phyloP scores from a whole-genome alignment of 2,113 vertebrate species.

The Oreotrochilus melanogaster region DNA sequence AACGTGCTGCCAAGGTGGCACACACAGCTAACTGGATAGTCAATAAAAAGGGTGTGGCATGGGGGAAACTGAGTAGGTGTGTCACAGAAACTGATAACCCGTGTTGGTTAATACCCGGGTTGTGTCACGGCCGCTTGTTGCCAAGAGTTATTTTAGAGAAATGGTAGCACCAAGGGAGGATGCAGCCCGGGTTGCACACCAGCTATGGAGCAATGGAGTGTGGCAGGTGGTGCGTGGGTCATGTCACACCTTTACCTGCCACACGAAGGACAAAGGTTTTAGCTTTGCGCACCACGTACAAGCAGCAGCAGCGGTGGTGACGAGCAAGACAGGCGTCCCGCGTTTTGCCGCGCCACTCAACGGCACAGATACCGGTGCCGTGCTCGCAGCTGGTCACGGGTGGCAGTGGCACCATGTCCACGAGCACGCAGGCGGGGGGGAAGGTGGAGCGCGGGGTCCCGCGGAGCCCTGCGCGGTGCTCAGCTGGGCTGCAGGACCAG shows the following conservation, averaged over 20 bases:
- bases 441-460: no score
- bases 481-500: no score
- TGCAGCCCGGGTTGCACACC: rapidly evolving
- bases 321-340: rapidly evolving
- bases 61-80: background rate
- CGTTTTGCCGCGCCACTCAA: background rate
- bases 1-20: rapidly evolving
- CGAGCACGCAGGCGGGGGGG: no score
- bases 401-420: rapidly evolving
- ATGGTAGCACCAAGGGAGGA: rapidly evolving
- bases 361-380: no score
- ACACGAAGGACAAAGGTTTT: background rate
- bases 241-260: background rate
- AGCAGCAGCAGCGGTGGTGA: background rate
- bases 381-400: rapidly evolving
- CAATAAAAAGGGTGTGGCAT: background rate
- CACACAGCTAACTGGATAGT: background rate
- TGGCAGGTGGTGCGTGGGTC: background rate
- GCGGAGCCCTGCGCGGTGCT: no score
- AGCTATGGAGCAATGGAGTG: rapidly evolving
- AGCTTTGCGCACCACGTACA: rapidly evolving
- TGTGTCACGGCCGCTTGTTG: background rate
- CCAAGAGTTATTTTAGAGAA: background rate
- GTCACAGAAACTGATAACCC: background rate
- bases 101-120: background rate